Evolutionary conservation across 2,888 invertebrate genomes (phyloP), one percentile per base, ranked within the genome.

Genomic region (Adelognathus sp.): DNA sequence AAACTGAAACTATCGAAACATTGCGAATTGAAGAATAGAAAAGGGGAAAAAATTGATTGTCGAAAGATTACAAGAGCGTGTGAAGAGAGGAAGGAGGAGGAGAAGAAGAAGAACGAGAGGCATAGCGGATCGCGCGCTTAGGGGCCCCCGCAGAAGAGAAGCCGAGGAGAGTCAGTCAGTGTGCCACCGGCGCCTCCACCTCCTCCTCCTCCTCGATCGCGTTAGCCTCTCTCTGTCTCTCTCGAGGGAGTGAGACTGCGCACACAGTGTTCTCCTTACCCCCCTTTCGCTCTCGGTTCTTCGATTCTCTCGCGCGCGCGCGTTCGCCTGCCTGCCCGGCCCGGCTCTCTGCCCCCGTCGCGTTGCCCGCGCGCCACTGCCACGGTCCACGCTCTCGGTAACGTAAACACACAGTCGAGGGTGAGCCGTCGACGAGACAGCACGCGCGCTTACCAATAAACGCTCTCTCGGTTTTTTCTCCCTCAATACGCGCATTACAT

Each of bases 341-440:
- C 92, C 79, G 75, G 82, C 81, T 81, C 82, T 84, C 74, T 67
- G 80, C 81, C 83, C 69, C 63, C 82, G 84, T 82, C 71, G 82
- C 66, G 82, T 80, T 63, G 71, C 78, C 76, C 93, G 77, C 90
- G 93, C 87, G 93, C 93, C 67, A 93, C 93, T 58, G 90, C 93
- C 91, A 93, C 93, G 88, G 92, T 91, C 77, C 93, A 93, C 88
- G 93, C 93, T 74, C 91, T 92, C 83, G 88, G 77, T n/a, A 79
- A 81, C 80, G 83, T 81, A 81, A 82, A 81, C 81, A 79, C 69
- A 81, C 77, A 82, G 80, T 79, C 79, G 78, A 82, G 82, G 73
- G 81, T 85, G 80, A 83, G 81, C 79, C 83, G 82, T 80, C 83
- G 80, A 79, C 80, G 73, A 76, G 74, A 75, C 74, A 75, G 67